A percentile compares a stretch with the other conserved stretches of the same genome.
Conservation (phyloP, 2,888 invertebrate species). For the Rotaria socialis region DNA sequence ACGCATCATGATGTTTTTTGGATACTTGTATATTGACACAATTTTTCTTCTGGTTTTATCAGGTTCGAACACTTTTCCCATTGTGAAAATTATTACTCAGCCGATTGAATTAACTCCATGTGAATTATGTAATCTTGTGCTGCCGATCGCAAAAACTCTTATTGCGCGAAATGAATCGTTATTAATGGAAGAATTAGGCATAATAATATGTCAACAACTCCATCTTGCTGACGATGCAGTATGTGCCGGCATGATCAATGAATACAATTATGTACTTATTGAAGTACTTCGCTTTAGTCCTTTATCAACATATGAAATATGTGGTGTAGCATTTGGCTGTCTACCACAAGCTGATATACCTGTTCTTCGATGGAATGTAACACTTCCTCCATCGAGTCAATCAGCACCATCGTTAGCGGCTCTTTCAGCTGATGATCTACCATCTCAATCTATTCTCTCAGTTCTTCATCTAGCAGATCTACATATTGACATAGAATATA, state of each 20-base stretch:
- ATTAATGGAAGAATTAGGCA: slow-evolving; percentile 32
- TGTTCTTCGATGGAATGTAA: slow-evolving; percentile 51
- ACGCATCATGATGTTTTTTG: background rate
- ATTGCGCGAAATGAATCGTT: slow-evolving; percentile 3
- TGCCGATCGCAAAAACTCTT: slow-evolving; percentile 38
- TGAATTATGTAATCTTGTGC: slow-evolving; percentile 20
- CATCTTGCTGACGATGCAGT: slow-evolving; percentile 28
- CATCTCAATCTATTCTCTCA: slow-evolving; percentile 58
- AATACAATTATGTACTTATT: slow-evolving; percentile 33
- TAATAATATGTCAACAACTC: slow-evolving; percentile 22
- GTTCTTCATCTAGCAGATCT: slow-evolving; percentile 87
- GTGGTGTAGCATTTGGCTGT: slow-evolving; percentile 28
- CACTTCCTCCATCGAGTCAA: slow-evolving; percentile 38
- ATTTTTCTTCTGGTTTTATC: background rate
- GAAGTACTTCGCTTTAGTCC: slow-evolving; percentile 33
- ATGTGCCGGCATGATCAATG: slow-evolving; percentile 38
- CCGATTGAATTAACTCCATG: background rate
- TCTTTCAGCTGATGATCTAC: background rate
- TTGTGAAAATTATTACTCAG: background rate
- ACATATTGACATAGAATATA: slow-evolving; percentile 74
- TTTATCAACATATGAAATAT: background rate
- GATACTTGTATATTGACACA: background rate
- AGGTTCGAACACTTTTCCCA: background rate
- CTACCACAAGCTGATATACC: slow-evolving; percentile 13
- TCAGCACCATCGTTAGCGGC: background rate